phyloP scores from a whole-genome alignment of 2,113 vertebrate species.

The Otis tarda region DNA sequence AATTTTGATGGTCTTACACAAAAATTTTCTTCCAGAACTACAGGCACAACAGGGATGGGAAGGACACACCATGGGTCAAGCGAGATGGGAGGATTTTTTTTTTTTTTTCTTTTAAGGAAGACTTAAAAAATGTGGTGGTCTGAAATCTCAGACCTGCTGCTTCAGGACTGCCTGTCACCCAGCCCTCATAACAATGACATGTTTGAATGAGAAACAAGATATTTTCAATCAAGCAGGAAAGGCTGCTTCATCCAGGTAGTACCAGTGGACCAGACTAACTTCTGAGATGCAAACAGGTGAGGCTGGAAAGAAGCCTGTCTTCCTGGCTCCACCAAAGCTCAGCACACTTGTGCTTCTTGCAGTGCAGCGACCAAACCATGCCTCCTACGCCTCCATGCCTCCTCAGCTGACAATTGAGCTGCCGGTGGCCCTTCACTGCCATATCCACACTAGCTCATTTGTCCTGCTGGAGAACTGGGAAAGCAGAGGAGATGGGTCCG shows the following conservation, averaged over 20 bases:
- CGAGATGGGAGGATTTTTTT: neutral
- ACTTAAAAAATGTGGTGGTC: neutral
- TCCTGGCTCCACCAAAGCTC: neutral
- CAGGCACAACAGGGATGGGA: neutral
- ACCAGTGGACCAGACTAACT: neutral
- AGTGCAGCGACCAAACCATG: neutral
- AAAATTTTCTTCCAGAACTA: neutral
- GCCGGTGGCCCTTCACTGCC: neutral
- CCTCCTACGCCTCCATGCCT: accelerated
- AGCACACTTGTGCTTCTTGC: neutral
- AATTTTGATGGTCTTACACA: neutral
- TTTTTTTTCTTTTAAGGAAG: neutral
- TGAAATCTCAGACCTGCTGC: neutral
- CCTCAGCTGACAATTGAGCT: neutral
- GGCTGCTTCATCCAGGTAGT: neutral
- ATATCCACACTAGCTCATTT: neutral
- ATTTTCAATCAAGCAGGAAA: neutral
- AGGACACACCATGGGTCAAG: accelerated
- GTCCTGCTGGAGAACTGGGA: neutral
- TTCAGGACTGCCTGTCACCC: neutral
- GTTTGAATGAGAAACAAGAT: neutral
- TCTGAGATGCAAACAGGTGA: neutral
- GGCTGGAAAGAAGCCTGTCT: neutral
- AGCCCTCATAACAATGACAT: neutral
- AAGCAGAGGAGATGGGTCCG: accelerated